Conservation (phyloP, 2,797 vertebrate species). For the Chaetodon trifasciatus region DNA sequence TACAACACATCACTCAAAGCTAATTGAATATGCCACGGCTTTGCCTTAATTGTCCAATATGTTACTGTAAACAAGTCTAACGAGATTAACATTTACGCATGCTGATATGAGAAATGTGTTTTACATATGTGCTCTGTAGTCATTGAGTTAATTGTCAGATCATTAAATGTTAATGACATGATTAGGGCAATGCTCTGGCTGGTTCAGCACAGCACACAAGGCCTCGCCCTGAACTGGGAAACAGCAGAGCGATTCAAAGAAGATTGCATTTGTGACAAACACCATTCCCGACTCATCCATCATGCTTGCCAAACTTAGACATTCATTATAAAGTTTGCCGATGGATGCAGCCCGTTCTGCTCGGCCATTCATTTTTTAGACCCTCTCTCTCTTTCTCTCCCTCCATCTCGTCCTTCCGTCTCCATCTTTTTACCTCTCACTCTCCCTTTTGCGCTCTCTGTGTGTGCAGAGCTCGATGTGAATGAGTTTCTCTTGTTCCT, state of each 20-base stretch:
- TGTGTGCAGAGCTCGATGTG: slow-evolving; percentile 47
- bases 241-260: slow-evolving; percentile 80
- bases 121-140: slow-evolving; percentile 55
- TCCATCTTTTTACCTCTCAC: slow-evolving; percentile 61
- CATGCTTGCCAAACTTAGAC: slow-evolving; percentile 85
- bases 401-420: slow-evolving; percentile 42
- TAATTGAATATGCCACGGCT: slow-evolving; percentile 64
- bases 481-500: slow-evolving; percentile 72
- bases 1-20: slow-evolving; percentile 60
- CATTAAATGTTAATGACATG: slow-evolving; percentile 79
- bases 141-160: slow-evolving; percentile 77
- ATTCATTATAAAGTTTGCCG: slow-evolving; percentile 88
- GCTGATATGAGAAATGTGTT: slow-evolving; percentile 68
- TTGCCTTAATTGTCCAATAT: slow-evolving; percentile 66
- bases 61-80: slow-evolving; percentile 77
- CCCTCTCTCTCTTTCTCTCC: slow-evolving; percentile 34
- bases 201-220: slow-evolving; percentile 58
- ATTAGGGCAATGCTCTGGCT: slow-evolving; percentile 68
- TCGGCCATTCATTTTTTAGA: slow-evolving; percentile 81
- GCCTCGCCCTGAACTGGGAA: slow-evolving; percentile 64
- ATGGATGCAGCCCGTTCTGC: slow-evolving; percentile 80
- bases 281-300: slow-evolving; percentile 85
- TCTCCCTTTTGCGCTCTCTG: slow-evolving; percentile 38
- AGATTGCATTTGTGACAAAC: slow-evolving; percentile 86
- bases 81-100: slow-evolving; percentile 75